Percentiles rank a stretch among this genome's conserved stretches.
These are phyloP conservation scores for Chrosomus eos DNA, from an alignment of 2,797 vertebrate species.

Conservation along the genomic window DNA sequence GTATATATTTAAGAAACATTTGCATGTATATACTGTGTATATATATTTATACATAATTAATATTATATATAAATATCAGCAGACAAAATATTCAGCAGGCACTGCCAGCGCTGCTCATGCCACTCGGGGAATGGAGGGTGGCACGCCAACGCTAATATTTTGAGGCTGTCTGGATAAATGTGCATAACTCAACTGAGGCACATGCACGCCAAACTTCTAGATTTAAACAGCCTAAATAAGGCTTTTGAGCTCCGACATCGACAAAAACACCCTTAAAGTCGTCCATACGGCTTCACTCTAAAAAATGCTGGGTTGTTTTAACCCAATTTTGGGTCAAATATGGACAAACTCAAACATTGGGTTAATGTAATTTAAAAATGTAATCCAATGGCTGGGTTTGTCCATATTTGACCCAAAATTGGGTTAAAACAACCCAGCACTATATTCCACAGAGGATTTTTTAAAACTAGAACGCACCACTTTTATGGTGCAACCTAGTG, in stretches of 20 bases:
- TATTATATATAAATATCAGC: no score
- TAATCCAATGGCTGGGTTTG: no score
- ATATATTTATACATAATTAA: no score
- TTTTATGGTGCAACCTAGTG: not conserved
- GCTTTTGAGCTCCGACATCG: not conserved
- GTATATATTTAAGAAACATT: no score
- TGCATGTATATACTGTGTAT: no score
- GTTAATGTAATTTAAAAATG: no score
- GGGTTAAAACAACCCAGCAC: no score
- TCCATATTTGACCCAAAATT: no score
- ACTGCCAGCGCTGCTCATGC: slow-evolving; percentile 33
- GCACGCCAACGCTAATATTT: slow-evolving; percentile 60
- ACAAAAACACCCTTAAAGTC: not conserved
- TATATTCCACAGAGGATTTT: not conserved
- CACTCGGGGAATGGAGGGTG: not conserved
- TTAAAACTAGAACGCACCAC: not conserved
- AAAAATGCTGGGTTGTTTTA: no score
- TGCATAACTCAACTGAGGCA: slow-evolving; percentile 20
- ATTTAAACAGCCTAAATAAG: not conserved
- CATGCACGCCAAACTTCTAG: slow-evolving; percentile 35
- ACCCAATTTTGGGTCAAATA: no score
- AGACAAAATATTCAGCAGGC: slow-evolving; percentile 33
- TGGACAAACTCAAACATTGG: no score
- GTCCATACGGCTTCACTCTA: not conserved
- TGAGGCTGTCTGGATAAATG: slow-evolving; percentile 46